Percentiles rank a stretch among this genome's conserved stretches.
These are phyloP conservation scores for Enteromius treurensis DNA, from an alignment of 2,797 vertebrate species.

Conservation along the genomic window DNA sequence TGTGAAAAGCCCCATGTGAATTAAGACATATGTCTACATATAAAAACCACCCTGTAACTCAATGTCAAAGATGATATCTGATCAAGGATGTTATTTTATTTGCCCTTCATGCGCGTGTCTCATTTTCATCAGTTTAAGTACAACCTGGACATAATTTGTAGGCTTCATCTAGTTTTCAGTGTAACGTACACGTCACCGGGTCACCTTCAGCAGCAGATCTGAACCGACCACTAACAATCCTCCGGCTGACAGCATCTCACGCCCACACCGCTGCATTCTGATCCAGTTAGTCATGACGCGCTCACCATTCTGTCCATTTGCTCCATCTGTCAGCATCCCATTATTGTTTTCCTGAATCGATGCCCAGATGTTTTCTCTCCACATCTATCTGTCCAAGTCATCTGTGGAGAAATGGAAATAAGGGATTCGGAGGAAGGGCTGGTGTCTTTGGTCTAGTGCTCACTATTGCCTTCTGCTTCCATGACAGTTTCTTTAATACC, in stretches of 20 bases:
- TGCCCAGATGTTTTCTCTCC: conserved; percentile 57
- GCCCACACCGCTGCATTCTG: conserved; percentile 25
- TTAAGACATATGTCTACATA: neutral
- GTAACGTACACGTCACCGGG: conserved; percentile 27
- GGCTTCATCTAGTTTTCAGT: conserved; percentile 7
- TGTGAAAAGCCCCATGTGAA: neutral
- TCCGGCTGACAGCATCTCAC: conserved; percentile 7
- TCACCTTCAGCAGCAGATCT: conserved; percentile 30
- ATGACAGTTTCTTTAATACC: neutral
- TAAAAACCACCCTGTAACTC: neutral
- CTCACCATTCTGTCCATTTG: conserved; percentile 42
- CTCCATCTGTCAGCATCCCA: conserved; percentile 56
- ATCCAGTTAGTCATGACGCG: conserved; percentile 52
- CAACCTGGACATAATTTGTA: conserved; percentile 12
- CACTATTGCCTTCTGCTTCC: conserved; percentile 1
- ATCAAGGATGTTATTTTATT: neutral
- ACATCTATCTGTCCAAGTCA: conserved; percentile 38
- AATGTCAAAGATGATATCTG: neutral
- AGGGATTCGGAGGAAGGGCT: conserved; percentile 31
- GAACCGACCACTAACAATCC: conserved; percentile 4
- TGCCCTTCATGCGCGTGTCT: neutral
- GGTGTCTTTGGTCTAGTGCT: conserved; percentile 21
- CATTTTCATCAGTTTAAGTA: too few species aligned
- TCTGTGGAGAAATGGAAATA: conserved; percentile 45
- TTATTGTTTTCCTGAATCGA: conserved; percentile 48